A percentile compares a stretch with the other conserved stretches of the same genome.
phyloP scores from a whole-genome alignment of 1,140 invertebrate genomes.

The Armadillidium nasatum region DNA sequence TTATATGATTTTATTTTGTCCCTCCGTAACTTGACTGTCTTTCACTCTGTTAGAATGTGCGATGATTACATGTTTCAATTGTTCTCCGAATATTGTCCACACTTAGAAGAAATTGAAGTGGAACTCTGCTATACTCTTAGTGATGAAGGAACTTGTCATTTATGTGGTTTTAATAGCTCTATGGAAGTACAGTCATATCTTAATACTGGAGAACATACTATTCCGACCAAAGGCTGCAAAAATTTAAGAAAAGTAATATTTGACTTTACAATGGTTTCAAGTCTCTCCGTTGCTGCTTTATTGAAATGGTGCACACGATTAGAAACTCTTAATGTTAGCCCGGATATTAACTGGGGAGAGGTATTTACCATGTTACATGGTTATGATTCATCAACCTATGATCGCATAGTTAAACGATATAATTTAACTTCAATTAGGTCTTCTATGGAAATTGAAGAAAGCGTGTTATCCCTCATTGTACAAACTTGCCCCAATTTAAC shows the following conservation, averaged over 20 bases:
- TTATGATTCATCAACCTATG: constrained; percentile 30
- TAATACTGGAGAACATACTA: constrained; percentile 25
- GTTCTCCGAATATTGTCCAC: constrained; percentile 30
- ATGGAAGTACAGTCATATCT: constrained; percentile 25
- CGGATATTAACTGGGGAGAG: constrained; percentile 35
- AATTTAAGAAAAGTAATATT: constrained; percentile 33
- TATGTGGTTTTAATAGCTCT: constrained; percentile 27
- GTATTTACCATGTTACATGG: constrained; percentile 37
- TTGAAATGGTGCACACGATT: constrained; percentile 33
- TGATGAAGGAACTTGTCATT: constrained; percentile 31
- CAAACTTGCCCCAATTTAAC: constrained; percentile 31
- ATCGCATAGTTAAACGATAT: constrained; percentile 23
- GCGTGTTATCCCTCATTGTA: constrained; percentile 32
- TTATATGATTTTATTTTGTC: constrained; percentile 32
- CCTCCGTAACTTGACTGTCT: constrained; percentile 27
- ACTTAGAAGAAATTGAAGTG: constrained; percentile 30
- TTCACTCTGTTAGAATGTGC: constrained; percentile 34
- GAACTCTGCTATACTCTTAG: constrained; percentile 33
- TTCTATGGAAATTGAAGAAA: constrained; percentile 35
- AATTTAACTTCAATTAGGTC: constrained; percentile 21
- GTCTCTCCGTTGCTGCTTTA: constrained; percentile 28
- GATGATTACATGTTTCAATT: constrained; percentile 32
- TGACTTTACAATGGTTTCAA: constrained; percentile 31
- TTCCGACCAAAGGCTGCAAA: constrained; percentile 26
- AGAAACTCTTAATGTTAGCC: constrained; percentile 34